Evolutionary conservation across 2,797 vertebrate genomes (phyloP), one percentile per base, ranked within the genome.

Genomic region (Fistularia tabacaria): DNA sequence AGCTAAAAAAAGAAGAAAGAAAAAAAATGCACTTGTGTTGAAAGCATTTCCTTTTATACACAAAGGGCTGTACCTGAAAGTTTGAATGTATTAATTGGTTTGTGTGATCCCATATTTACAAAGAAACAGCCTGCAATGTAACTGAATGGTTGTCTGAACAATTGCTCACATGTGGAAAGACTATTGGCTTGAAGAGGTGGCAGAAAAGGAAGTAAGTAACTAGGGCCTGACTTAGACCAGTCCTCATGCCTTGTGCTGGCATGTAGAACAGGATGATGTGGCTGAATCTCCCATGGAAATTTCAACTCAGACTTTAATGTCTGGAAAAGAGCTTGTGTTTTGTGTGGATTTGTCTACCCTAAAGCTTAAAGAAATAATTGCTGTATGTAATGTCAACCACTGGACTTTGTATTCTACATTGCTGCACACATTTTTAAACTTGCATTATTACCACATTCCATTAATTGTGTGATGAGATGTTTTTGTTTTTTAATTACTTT

Each of bases 251-350:
- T 79, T 56, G 56, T 69, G 78, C 79, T 78, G 80, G 84, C 77
- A 83, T 80, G 72, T 79, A 72, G 76, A 62, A 71, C 59, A 64
- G 70, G 78, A 85, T 85, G 81, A 87, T 89, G 87, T 85, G 87
- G 85, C 84, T 62, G 71, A 73, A 79, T 69, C 77, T 82, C 77
- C 71, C 83, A 81, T 88, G 90, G 89, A 91, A 91, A 90, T 53
- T 83, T 75, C 68, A 86, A 83, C 75, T 87, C 85, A 85, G 75
- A 81, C 77, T 69, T 74, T 72, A 81, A 87, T 80, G 83, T 85
- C 79, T 90, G 89, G 87, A 88, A 89, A 86, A 87, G 73, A 72
- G 70, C 72, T 85, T 79, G 69, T 70, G 72, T 62, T 54, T 69
- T 71, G 66, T 69, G 65, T 71, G 64, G 62, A 68, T 80, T 81